Conservation (phyloP, 2,113 vertebrate genomes). For the Piaya cayana region DNA sequence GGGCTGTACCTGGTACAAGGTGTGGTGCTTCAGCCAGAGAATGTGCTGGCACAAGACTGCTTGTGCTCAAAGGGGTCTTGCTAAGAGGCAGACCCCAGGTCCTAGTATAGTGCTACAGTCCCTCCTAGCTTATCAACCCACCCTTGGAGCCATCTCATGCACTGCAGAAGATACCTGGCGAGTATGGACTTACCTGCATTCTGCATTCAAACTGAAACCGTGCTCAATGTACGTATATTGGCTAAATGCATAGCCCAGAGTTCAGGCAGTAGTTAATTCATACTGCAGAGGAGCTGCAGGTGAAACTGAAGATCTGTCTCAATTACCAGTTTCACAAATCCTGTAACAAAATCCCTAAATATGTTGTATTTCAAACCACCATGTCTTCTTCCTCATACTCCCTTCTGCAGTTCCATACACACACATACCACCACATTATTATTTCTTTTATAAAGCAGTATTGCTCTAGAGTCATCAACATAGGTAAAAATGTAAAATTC, state of each 20-base stretch:
- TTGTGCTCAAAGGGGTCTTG: not conserved
- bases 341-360: not conserved
- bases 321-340: not conserved
- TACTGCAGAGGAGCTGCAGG: slow-evolving; percentile 23
- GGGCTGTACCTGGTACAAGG: not conserved
- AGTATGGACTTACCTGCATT: not conserved
- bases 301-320: not conserved
- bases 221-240: not conserved
- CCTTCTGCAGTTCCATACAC: not conserved
- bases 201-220: not conserved
- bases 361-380: not conserved
- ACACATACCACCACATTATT: not conserved
- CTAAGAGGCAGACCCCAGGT: not conserved
- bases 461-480: not conserved
- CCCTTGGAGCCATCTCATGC: not conserved
- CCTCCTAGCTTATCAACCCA: not conserved
- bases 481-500: not conserved
- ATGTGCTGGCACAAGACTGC: too few relatives aligned
- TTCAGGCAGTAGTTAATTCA: not conserved
- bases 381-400: not conserved
- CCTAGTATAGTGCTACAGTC: not conserved
- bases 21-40: not conserved
- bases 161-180: not conserved
- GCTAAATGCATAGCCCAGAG: not conserved
- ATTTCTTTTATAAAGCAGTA: not conserved